Evolutionary conservation across 2,888 invertebrate genomes (phyloP).

Genomic region (Cataglyphis albicans): DNA sequence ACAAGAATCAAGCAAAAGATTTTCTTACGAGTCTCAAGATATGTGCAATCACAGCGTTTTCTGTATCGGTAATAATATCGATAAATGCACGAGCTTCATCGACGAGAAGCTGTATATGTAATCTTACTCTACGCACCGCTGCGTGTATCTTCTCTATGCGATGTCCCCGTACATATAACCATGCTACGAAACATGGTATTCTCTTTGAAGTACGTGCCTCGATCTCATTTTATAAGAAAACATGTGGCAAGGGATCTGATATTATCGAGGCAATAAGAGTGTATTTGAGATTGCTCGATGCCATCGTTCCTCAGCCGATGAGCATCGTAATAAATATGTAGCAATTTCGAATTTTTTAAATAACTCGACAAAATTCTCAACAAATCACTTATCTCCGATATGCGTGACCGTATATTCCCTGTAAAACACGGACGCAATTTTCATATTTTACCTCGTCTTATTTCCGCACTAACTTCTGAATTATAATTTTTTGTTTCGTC

Average conservation of each 20-base stretch:
- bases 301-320: constrained; percentile 12
- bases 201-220: constrained; percentile 76
- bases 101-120: constrained; percentile 42
- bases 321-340: constrained; percentile 39
- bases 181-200: constrained; percentile 67
- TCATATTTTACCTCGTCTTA: constrained; percentile 32
- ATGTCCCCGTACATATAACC: constrained; percentile 70
- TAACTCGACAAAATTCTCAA: constrained; percentile 31
- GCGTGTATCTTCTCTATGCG: constrained; percentile 44
- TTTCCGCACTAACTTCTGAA: constrained; percentile 25
- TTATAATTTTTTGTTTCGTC: constrained; percentile 20
- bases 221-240: constrained; percentile 77
- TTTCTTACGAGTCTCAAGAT: constrained; percentile 26
- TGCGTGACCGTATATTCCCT: not conserved
- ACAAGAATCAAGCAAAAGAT: constrained; percentile 5
- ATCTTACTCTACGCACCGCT: constrained; percentile 54
- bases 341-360: constrained; percentile 53
- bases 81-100: constrained; percentile 42
- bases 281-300: constrained; percentile 48
- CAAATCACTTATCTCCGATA: constrained; percentile 39
- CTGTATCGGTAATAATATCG: constrained; percentile 34
- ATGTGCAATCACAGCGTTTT: constrained; percentile 32
- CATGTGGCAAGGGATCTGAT: constrained; percentile 77
- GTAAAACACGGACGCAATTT: constrained; percentile 25
- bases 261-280: constrained; percentile 71